Evolutionary conservation across 2,888 invertebrate species (phyloP).

Genomic region (Alentia gelatinosa): DNA sequence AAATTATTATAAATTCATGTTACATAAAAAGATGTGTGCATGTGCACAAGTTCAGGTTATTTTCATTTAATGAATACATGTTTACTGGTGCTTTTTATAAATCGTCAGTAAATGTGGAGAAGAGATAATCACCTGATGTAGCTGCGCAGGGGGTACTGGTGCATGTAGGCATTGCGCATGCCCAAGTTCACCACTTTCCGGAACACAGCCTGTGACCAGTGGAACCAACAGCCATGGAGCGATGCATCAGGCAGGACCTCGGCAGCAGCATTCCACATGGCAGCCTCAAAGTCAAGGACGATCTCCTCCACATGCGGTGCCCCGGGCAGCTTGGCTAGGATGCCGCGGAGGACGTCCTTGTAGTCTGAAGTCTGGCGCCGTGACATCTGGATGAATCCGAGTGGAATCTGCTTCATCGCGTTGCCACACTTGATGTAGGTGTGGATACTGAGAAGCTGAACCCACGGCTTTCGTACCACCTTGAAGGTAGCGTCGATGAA

Average conservation of each 20-base stretch:
- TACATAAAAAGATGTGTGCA: too few species aligned
- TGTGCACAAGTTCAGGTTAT: too few species aligned
- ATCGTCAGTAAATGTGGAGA: neutral
- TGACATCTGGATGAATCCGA: neutral
- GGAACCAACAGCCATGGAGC: conserved; percentile 3
- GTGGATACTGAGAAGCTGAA: neutral
- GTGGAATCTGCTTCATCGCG: neutral
- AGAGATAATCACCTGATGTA: neutral
- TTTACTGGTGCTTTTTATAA: too few species aligned
- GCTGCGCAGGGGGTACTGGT: neutral
- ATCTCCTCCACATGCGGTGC: neutral
- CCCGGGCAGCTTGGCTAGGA: neutral
- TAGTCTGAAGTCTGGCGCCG: neutral
- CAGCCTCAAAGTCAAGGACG: neutral
- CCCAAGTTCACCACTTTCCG: neutral
- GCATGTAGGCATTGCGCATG: neutral
- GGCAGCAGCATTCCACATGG: neutral
- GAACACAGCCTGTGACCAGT: neutral
- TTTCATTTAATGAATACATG: too few species aligned
- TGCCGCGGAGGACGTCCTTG: neutral
- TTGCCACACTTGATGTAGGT: neutral
- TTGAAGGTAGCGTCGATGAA: neutral
- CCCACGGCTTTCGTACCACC: neutral
- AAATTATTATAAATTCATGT: too few species aligned
- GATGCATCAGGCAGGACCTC: neutral